Evolutionary conservation across 2,888 invertebrate genomes (phyloP).

Genomic region (Apodemia mormo): DNA sequence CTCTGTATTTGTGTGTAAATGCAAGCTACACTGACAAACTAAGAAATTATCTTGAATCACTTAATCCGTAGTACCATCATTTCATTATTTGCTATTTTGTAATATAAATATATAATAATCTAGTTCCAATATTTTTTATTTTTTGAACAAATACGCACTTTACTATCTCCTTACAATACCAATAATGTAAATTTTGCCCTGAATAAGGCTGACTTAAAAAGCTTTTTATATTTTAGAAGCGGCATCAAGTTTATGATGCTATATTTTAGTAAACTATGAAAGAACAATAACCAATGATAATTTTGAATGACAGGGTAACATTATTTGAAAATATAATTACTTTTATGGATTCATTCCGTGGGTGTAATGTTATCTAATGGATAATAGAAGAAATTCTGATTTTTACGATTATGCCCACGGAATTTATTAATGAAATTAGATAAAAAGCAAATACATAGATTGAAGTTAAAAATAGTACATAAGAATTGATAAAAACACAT

Average conservation of each 20-base stretch:
- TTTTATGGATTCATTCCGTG: background rate
- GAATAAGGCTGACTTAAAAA: conserved; percentile 1
- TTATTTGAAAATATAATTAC: conserved; percentile 13
- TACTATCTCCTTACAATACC: conserved; percentile 2
- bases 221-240: conserved; percentile 10
- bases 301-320: background rate
- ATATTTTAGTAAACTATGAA: conserved; percentile 10
- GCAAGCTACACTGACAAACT: too few relatives aligned
- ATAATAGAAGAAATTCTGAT: background rate
- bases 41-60: too few relatives aligned
- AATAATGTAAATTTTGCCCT: conserved; percentile 9
- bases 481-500: too few relatives aligned
- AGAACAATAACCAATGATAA: conserved; percentile 6
- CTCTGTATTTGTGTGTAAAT: too few relatives aligned
- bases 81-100: too few relatives aligned
- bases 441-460: too few relatives aligned
- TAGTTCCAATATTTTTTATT: too few relatives aligned
- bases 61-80: too few relatives aligned
- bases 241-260: conserved; percentile 2
- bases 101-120: too few relatives aligned
- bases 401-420: background rate
- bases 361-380: background rate
- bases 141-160: background rate
- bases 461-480: too few relatives aligned
- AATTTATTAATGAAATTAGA: conserved; percentile 1